Conservation (phyloP, 2,888 invertebrate genomes). For the Pyrocoelia pectoralis region DNA sequence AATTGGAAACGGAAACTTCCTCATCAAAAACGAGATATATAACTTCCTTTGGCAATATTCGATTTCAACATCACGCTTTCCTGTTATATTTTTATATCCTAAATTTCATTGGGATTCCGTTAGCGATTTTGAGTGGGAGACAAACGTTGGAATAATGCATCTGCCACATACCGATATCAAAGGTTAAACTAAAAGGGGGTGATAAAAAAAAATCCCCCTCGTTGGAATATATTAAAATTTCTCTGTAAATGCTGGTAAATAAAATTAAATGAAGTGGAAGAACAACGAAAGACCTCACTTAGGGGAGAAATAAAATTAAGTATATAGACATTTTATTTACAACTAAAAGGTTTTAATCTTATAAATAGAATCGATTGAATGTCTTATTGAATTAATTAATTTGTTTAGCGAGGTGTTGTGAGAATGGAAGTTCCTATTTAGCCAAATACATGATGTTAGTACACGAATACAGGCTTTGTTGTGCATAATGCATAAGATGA, state of each 20-base stretch:
- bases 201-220: neutral
- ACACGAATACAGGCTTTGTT: conserved; percentile 28
- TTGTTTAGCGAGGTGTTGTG: conserved; percentile 10
- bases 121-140: neutral
- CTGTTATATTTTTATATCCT: neutral
- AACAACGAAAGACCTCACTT: no score
- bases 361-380: conserved; percentile 16
- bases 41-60: conserved; percentile 7
- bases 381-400: conserved; percentile 19
- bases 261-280: conserved; percentile 7
- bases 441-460: conserved; percentile 28
- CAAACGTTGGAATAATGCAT: neutral
- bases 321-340: neutral
- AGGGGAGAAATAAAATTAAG: neutral
- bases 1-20: neutral
- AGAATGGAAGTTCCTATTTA: conserved; percentile 15
- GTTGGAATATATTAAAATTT: neutral
- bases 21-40: conserved; percentile 2
- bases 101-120: conserved; percentile 1
- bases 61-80: neutral
- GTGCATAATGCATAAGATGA: conserved; percentile 33
- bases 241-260: neutral
- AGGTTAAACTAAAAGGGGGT: neutral
- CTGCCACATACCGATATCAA: neutral
- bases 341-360: conserved; percentile 20